A percentile compares a stretch with the other conserved stretches of the same genome.
phyloP scores from a whole-genome alignment of 2,888 invertebrate genomes.

The Ypsolopha sequella region DNA sequence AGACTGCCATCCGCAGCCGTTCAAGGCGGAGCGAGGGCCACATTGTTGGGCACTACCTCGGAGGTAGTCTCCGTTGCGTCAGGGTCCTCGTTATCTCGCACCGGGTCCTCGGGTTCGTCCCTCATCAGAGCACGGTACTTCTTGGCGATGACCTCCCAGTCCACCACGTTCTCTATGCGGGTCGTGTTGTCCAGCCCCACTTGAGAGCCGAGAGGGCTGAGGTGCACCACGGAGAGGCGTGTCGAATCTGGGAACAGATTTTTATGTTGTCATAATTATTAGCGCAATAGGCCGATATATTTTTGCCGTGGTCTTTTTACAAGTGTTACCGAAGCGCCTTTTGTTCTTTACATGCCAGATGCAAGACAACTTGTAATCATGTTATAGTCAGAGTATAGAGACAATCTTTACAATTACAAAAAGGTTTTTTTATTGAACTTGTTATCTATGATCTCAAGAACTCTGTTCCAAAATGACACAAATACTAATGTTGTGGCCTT shows the following conservation, averaged over 20 bases:
- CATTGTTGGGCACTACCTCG: conserved; percentile 52
- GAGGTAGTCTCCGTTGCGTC: conserved; percentile 54
- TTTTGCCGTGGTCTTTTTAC: neutral
- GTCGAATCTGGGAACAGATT: conserved; percentile 72
- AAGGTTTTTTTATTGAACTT: no score
- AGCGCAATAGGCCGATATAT: neutral
- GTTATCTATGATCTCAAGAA: no score
- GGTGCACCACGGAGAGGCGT: conserved; percentile 82
- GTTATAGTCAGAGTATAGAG: no score
- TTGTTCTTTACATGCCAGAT: no score
- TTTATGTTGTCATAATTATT: conserved; percentile 1
- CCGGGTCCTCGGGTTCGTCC: conserved; percentile 51
- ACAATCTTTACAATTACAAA: no score
- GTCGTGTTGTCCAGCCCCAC: conserved; percentile 84
- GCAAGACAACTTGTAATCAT: no score
- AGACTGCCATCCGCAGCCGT: neutral
- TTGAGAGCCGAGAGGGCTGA: conserved; percentile 88
- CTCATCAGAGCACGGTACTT: conserved; percentile 83
- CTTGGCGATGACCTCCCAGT: conserved; percentile 92
- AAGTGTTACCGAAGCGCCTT: no score
- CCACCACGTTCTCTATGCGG: conserved; percentile 89
- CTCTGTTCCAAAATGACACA: no score
- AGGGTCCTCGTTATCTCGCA: conserved; percentile 46
- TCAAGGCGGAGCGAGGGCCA: conserved; percentile 52
- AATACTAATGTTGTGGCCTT: no score